Percentiles rank a stretch among this genome's conserved stretches.
Conservation (phyloP, 2,797 vertebrate species). For the Cercopithecus diana region DNA sequence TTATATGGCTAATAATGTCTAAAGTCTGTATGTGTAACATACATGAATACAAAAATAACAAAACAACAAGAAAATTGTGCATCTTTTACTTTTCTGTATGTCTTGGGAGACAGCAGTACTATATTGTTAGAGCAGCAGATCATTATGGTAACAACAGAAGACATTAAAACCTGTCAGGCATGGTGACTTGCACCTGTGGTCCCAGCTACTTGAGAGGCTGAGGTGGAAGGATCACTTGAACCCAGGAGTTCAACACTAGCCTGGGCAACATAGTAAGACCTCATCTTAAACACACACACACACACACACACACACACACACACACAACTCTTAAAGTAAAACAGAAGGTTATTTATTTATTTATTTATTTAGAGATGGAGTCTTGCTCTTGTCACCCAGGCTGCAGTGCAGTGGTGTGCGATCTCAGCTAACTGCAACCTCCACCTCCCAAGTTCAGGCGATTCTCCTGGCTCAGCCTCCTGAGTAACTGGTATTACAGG, state of each 20-base stretch:
- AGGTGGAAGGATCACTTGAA: not conserved
- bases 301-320: too few species aligned
- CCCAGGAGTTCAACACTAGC: not conserved
- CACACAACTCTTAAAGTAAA: not conserved
- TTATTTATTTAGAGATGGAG: not conserved
- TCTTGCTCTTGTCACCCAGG: not conserved
- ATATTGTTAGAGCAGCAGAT: not conserved
- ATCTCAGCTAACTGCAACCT: not conserved
- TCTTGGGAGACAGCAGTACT: not conserved
- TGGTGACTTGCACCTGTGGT: not conserved
- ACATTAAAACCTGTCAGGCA: not conserved
- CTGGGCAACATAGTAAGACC: not conserved
- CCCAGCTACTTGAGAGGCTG: not conserved
- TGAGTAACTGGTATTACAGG: not conserved
- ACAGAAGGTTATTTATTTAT: not conserved
- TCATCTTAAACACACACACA: not conserved
- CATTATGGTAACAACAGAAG: not conserved
- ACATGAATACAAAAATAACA: not conserved
- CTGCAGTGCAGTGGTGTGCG: not conserved
- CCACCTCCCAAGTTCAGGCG: not conserved
- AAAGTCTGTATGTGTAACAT: not conserved
- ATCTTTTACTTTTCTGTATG: not conserved
- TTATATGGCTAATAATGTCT: not conserved
- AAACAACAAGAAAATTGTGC: not conserved
- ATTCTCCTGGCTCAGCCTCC: not conserved